Evolutionary conservation across 2,888 invertebrate species (phyloP).

Genomic region (Lithophane ornitopus): DNA sequence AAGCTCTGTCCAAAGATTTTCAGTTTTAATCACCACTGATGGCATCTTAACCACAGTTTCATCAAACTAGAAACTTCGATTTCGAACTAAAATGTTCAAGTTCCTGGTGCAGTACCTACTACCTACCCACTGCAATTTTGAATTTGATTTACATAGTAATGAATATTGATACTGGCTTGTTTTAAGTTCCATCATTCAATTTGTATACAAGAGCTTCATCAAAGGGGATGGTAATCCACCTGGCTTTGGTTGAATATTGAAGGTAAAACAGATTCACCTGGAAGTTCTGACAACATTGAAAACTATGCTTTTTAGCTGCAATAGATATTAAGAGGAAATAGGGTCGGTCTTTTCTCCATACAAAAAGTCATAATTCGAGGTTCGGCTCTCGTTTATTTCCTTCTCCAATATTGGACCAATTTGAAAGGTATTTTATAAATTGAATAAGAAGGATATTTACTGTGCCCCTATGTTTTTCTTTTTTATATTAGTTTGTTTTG

Average conservation of each 20-base stretch:
- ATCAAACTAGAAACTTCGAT: slow-evolving; percentile 35
- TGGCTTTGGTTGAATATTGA: not conserved
- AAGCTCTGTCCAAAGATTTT: slow-evolving; percentile 10
- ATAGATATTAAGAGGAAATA: not conserved
- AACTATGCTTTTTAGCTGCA: not conserved
- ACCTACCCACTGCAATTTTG: slow-evolving; percentile 26
- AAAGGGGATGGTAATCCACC: slow-evolving; percentile 22
- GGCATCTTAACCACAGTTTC: slow-evolving; percentile 6
- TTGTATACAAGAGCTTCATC: slow-evolving; percentile 24
- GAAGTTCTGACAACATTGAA: not conserved
- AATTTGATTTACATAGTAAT: slow-evolving; percentile 40
- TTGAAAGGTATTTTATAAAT: too few relatives aligned
- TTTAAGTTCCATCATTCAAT: slow-evolving; percentile 29
- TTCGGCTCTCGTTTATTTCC: too few relatives aligned
- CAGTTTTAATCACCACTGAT: slow-evolving; percentile 17
- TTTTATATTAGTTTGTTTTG: too few relatives aligned
- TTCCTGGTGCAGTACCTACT: not conserved
- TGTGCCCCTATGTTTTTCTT: too few relatives aligned
- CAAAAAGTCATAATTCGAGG: too few relatives aligned
- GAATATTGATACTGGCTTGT: slow-evolving; percentile 34
- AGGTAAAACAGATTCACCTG: not conserved
- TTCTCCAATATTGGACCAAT: too few relatives aligned
- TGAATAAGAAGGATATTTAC: too few relatives aligned
- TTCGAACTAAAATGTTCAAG: slow-evolving; percentile 18
- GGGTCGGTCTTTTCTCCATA: too few relatives aligned